Conservation (phyloP, 2,113 vertebrate species). For the Mirza zaza region DNA sequence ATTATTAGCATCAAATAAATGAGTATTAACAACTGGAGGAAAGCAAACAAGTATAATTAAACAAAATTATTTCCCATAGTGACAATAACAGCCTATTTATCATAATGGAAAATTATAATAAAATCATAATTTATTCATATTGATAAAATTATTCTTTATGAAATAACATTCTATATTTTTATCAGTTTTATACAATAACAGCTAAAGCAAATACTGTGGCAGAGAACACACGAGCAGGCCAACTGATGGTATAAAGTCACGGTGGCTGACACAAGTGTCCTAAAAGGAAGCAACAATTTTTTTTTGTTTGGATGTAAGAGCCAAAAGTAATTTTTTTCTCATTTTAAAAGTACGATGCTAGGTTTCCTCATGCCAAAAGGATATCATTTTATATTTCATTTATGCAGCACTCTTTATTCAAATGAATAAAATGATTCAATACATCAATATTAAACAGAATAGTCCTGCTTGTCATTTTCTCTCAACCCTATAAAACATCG, state of each 20-base stretch:
- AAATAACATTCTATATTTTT: constrained; percentile 46
- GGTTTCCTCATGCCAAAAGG: constrained; percentile 63
- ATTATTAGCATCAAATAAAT: constrained; percentile 23
- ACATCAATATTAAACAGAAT: constrained; percentile 68
- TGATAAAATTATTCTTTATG: constrained; percentile 65
- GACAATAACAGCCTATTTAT: constrained; percentile 53
- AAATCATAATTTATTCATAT: constrained; percentile 71
- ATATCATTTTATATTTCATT: constrained; percentile 67
- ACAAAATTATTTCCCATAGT: constrained; percentile 37
- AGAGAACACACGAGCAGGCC: background rate
- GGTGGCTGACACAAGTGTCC: background rate
- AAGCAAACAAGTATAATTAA: constrained; percentile 47
- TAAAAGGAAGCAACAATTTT: background rate
- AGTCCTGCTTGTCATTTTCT: constrained; percentile 47
- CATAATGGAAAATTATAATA: constrained; percentile 61
- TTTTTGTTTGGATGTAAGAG: background rate
- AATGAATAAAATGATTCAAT: constrained; percentile 63
- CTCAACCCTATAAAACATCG: constrained; percentile 28
- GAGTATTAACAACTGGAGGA: constrained; percentile 14
- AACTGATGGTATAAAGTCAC: background rate
- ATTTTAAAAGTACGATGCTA: constrained; percentile 56
- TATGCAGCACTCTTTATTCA: constrained; percentile 52
- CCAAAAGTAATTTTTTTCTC: constrained; percentile 57
- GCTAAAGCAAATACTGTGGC: background rate
- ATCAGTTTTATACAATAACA: constrained; percentile 6